Evolutionary conservation across 2,797 vertebrate genomes (phyloP).

Genomic region (Thamnophis elegans): DNA sequence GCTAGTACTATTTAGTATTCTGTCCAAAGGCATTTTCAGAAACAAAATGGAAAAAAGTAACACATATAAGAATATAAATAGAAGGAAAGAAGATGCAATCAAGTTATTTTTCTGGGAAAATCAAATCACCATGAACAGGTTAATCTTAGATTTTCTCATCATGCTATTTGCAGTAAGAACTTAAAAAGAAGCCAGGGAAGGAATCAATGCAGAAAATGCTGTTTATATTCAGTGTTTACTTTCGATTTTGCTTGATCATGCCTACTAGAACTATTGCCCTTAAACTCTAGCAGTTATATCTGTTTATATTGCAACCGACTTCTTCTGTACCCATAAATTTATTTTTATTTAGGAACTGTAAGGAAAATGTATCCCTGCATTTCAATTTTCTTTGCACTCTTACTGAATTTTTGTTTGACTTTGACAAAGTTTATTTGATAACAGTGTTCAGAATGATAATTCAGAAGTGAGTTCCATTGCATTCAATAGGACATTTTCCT

Average conservation of each 20-base stretch:
- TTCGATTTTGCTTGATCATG: neutral
- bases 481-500: neutral
- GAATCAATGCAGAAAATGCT: constrained; percentile 16
- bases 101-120: neutral
- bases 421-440: neutral
- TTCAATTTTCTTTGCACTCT: neutral
- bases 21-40: neutral
- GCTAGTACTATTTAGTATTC: neutral
- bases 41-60: neutral
- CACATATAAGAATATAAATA: constrained; percentile 16
- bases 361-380: neutral
- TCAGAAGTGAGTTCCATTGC: neutral
- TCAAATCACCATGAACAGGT: neutral
- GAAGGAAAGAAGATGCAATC: neutral
- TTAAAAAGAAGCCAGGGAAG: neutral
- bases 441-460: neutral
- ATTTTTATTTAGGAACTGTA: neutral
- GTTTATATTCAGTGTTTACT: neutral
- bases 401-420: neutral
- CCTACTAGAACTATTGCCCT: neutral
- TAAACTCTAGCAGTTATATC: neutral
- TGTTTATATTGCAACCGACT: neutral
- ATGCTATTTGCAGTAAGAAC: constrained; percentile 13
- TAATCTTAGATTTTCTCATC: constrained; percentile 28
- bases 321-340: neutral